Conservation (phyloP, 2,888 invertebrate genomes). For the Heliconius ismenius region DNA sequence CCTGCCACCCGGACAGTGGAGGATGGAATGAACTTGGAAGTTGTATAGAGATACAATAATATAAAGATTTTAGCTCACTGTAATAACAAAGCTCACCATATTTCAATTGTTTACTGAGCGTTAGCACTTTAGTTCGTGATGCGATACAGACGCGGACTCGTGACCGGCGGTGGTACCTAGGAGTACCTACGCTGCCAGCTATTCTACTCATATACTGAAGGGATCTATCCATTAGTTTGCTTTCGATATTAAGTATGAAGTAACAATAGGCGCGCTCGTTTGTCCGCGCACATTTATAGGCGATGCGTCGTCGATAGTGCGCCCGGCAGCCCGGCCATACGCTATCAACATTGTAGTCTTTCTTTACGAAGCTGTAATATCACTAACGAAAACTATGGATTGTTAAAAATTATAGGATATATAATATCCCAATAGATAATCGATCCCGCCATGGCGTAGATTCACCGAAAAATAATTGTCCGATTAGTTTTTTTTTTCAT, state of each 20-base stretch:
- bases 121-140: background rate
- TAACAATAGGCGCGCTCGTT: constrained; percentile 49
- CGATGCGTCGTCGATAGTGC: constrained; percentile 30
- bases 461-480: too few relatives aligned
- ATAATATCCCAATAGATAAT: too few relatives aligned
- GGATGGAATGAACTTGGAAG: too few relatives aligned
- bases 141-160: background rate
- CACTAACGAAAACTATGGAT: background rate
- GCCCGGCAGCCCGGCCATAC: background rate
- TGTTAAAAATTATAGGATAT: background rate
- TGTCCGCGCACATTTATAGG: constrained; percentile 54
- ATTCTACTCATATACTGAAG: background rate
- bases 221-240: background rate
- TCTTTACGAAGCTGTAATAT: background rate
- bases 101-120: background rate
- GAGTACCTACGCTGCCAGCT: too few relatives aligned
- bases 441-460: background rate
- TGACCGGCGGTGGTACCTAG: constrained; percentile 1
- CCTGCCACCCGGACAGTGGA: too few relatives aligned
- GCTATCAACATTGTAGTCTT: background rate
- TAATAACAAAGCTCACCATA: background rate
- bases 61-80: background rate
- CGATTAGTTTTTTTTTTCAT: too few relatives aligned
- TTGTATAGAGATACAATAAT: background rate
- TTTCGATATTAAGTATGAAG: constrained; percentile 14